Evolutionary conservation across 2,888 invertebrate genomes (phyloP).

Genomic region (Nemoura dubitans): DNA sequence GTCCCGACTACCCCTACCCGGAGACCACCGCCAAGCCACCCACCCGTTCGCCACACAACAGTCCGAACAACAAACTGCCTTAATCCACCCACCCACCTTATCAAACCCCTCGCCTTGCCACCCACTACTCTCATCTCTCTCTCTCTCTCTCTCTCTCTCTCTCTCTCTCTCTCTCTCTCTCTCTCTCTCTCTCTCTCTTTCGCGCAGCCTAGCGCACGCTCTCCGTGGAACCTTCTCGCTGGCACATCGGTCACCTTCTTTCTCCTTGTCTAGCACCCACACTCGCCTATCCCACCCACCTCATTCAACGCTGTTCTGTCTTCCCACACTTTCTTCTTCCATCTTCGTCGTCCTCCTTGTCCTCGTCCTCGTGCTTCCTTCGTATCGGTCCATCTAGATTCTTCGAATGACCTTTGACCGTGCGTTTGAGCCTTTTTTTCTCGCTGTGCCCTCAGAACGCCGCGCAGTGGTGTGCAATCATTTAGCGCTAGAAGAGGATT

Average conservation of each 20-base stretch:
- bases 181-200: slow-evolving; percentile 13
- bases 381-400: neutral
- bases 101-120: slow-evolving; percentile 21
- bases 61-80: slow-evolving; percentile 35
- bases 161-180: neutral
- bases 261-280: slow-evolving; percentile 23
- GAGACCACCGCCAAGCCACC: neutral
- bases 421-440: neutral
- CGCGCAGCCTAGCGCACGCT: neutral
- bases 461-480: neutral
- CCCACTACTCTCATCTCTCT: neutral
- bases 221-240: neutral
- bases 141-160: slow-evolving; percentile 13
- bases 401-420: slow-evolving; percentile 1
- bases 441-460: neutral
- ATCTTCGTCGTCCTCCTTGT: neutral
- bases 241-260: neutral
- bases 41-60: slow-evolving; percentile 25
- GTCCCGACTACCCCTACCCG: neutral
- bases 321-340: slow-evolving; percentile 22
- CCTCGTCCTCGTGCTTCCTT: neutral
- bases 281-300: slow-evolving; percentile 28
- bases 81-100: slow-evolving; percentile 20
- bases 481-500: neutral
- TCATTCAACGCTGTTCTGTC: neutral